phyloP scores from a whole-genome alignment of 2,888 invertebrate species.

The Geophilus truncorum region DNA sequence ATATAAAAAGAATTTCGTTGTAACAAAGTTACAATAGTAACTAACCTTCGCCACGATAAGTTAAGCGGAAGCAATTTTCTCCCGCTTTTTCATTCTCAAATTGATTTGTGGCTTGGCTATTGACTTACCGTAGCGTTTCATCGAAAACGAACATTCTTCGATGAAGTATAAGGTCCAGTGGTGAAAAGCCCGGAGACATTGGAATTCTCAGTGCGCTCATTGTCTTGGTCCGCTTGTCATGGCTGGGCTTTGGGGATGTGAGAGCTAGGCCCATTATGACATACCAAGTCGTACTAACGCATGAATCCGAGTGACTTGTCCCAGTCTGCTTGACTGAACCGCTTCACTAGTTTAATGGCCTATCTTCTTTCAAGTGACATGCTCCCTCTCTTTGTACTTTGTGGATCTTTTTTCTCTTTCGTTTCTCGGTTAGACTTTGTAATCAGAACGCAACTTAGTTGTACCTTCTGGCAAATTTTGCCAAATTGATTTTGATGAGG shows the following conservation, averaged over 20 bases:
- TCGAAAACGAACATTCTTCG: background rate
- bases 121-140: background rate
- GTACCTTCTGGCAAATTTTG: background rate
- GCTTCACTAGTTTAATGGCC: background rate
- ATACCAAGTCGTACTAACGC: background rate
- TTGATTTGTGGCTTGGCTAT: background rate
- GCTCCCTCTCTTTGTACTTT: background rate
- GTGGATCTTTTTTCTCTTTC: background rate
- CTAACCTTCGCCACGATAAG: background rate
- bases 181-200: background rate
- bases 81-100: background rate
- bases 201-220: background rate
- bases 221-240: slow-evolving; percentile 5
- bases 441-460: background rate
- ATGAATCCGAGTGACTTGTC: background rate
- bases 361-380: background rate
- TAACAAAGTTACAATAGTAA: too few relatives aligned
- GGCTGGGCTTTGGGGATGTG: background rate
- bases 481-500: background rate
- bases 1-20: too few relatives aligned
- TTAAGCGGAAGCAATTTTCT: background rate
- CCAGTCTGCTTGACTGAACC: background rate
- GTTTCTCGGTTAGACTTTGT: background rate
- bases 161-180: background rate
- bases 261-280: background rate